Conservation (phyloP, 2,113 vertebrate species). For the Propithecus coquereli region DNA sequence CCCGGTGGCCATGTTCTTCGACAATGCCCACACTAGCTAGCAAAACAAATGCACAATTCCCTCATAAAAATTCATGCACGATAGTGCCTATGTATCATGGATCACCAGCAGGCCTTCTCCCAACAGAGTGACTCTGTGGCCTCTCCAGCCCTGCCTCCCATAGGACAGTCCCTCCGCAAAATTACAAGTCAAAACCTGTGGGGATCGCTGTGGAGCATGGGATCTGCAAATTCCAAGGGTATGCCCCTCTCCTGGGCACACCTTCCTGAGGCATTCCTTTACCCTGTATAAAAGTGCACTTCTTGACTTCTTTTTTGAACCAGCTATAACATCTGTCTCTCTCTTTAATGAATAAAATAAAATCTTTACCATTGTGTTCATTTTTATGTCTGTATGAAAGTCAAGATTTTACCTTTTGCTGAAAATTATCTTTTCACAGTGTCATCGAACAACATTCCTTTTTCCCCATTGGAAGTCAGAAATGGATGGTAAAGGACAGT, state of each 20-base stretch:
- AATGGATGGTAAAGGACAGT: neutral
- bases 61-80: neutral
- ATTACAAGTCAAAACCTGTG: neutral
- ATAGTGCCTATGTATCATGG: fast-evolving
- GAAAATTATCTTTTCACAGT: neutral
- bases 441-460: neutral
- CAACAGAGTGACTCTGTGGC: too few relatives aligned
- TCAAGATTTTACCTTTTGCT: neutral
- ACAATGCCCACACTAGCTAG: neutral
- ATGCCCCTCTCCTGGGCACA: neutral
- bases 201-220: neutral
- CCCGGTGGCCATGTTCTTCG: neutral
- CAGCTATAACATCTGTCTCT: neutral
- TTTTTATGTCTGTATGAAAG: neutral
- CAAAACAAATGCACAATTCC: fast-evolving
- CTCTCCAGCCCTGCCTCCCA: neutral
- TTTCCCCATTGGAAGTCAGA: neutral
- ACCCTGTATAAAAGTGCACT: neutral
- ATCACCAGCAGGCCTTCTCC: neutral
- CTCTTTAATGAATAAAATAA: neutral
- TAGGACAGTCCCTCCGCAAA: neutral
- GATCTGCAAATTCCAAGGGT: neutral
- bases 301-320: neutral
- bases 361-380: neutral
- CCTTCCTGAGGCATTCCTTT: neutral